Evolutionary conservation across 2,797 vertebrate genomes (phyloP), one percentile per base, ranked within the genome.

Genomic region (Holocentrus rufus): DNA sequence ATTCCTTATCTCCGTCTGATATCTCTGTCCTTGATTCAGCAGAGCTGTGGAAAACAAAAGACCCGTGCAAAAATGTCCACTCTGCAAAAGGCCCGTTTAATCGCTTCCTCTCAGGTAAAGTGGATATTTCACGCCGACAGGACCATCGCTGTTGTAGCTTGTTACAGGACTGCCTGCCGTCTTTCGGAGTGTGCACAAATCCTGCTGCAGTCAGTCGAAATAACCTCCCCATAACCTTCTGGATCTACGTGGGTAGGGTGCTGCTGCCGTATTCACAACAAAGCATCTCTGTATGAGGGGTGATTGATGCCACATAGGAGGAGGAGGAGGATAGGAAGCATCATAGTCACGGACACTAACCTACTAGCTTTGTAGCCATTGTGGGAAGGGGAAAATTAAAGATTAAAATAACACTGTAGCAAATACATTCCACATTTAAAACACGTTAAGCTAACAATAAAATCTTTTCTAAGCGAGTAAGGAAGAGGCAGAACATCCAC

Each of bases 141-240:
- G 39, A 1, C 13, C 39, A 44, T 44, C 11, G 11, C 44, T 42
- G 65, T 2, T 63, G 23, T 55, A 25, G 8, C 15, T 42, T 52
- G 25, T 13, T 13, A 50, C 27, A 14, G 20, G 39, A 54, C 15
- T 4, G 59, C 9, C 20, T 23, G 54, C 39, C 34, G 36, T 17
- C 59, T 17, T n/a, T 17, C 18, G 34, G 3, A 9, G 44, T n/a
- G 54, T 66, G 65, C 50, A 39, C 15, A 75, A 69, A 72, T 74
- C 72, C 69, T 66, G 72, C 85, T 50, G 88, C 82, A 79, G 70
- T 50, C 74, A 36, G 52, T 11, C 2, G 31, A 64, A 81, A 87
- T 86, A 84, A 89, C 90, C 90, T 91, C 87, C 65, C 83, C 58
- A n/a, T 91, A 84, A 90, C 91, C 91, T 92, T 90, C 88, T 78